Conservation (phyloP, 2,888 invertebrate genomes). For the Metellina segmentata region DNA sequence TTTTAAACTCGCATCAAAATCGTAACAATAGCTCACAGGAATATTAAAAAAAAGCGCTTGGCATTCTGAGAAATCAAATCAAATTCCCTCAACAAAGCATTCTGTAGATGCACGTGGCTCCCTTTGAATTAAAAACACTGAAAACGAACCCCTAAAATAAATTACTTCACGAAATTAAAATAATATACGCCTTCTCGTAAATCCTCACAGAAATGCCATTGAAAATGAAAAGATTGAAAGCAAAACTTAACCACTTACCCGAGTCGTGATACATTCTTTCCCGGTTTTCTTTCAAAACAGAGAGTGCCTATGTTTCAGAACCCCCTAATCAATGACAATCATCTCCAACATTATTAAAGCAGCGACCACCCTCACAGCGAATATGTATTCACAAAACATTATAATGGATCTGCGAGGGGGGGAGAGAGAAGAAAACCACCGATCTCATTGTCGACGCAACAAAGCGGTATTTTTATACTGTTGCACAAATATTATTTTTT, state of each 20-base stretch:
- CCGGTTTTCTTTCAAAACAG: background rate
- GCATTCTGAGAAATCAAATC: no score
- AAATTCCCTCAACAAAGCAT: no score
- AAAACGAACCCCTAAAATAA: background rate
- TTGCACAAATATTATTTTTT: constrained; percentile 29
- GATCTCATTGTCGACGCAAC: background rate
- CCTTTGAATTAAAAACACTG: background rate
- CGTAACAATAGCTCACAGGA: no score
- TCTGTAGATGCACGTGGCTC: background rate
- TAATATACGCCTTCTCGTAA: background rate
- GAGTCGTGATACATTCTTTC: background rate
- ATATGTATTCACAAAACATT: background rate
- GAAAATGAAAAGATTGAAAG: background rate
- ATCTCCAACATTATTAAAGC: background rate
- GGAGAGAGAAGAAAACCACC: background rate
- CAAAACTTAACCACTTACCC: background rate
- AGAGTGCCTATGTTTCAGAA: background rate
- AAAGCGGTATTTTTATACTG: constrained; percentile 4
- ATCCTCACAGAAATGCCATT: background rate
- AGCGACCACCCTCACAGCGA: background rate
- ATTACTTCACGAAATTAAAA: background rate
- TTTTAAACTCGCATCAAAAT: no score
- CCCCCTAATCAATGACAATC: background rate
- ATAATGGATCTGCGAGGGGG: background rate
- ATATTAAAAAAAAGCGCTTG: no score